Percentiles rank a stretch among this genome's conserved stretches.
Conservation (phyloP, 35 echinoderm and acorn worm species). For the Eucidaris tribuloides region DNA sequence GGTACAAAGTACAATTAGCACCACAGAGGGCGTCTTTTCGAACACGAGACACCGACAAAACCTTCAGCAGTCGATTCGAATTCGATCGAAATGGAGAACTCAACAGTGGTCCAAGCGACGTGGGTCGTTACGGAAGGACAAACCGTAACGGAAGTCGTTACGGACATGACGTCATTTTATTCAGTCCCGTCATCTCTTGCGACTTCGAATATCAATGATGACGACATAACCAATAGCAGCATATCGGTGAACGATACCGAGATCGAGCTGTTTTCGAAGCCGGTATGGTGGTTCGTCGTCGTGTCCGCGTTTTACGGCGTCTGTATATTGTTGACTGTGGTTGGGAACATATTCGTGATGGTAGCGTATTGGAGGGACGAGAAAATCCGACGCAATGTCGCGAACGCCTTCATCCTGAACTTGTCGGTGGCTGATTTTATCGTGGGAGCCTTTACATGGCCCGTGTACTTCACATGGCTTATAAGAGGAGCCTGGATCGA, state of each 20-base stretch:
- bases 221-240: neutral
- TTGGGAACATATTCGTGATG: slow-evolving; percentile 49
- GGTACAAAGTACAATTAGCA: too few relatives aligned
- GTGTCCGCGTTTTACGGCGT: neutral
- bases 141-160: too few relatives aligned
- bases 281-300: neutral
- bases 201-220: too few relatives aligned
- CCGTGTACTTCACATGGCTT: slow-evolving; percentile 47
- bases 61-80: too few relatives aligned
- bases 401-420: slow-evolving; percentile 56
- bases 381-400: slow-evolving; percentile 18
- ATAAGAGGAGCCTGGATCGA: slow-evolving; percentile 44
- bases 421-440: slow-evolving; percentile 66
- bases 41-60: too few relatives aligned
- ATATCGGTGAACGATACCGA: neutral
- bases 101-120: too few relatives aligned
- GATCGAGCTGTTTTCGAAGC: neutral
- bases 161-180: too few relatives aligned
- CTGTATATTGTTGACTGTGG: neutral
- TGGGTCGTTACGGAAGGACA: too few relatives aligned
- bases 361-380: slow-evolving; percentile 21
- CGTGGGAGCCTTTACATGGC: slow-evolving; percentile 48
- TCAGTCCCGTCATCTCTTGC: too few relatives aligned
- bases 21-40: too few relatives aligned
- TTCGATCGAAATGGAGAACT: too few relatives aligned